Conservation (phyloP, 2,888 invertebrate species). For the Theretra japonica region DNA sequence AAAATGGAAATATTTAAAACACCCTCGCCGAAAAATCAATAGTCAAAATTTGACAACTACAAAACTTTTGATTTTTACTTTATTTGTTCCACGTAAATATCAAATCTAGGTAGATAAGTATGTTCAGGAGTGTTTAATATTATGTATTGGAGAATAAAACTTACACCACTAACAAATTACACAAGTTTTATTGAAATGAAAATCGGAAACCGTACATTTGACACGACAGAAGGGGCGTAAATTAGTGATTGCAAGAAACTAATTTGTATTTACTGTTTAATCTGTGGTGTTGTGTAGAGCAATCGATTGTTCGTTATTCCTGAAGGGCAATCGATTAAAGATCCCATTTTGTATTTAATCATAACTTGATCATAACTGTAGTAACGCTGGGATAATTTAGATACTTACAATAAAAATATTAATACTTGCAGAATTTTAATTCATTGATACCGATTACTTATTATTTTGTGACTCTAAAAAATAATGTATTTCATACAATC, state of each 20-base stretch:
- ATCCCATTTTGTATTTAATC: background rate
- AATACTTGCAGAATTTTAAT: too few relatives aligned
- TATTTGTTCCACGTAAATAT: background rate
- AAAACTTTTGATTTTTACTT: background rate
- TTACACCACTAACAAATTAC: background rate
- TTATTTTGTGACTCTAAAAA: too few relatives aligned
- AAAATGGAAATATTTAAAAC: conserved; percentile 17
- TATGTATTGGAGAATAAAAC: background rate
- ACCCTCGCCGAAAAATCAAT: conserved; percentile 26
- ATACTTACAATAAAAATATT: too few relatives aligned
- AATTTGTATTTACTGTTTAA: background rate
- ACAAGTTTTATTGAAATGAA: background rate
- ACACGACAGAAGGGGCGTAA: conserved; percentile 60
- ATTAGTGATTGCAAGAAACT: conserved; percentile 3
- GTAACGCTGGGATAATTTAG: too few relatives aligned
- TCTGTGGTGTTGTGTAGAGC: background rate
- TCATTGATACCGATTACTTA: too few relatives aligned
- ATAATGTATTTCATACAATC: too few relatives aligned
- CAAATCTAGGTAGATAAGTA: background rate
- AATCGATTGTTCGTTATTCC: background rate
- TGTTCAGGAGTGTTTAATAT: background rate
- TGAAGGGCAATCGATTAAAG: background rate
- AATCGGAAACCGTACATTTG: conserved; percentile 45
- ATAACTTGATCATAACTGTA: too few relatives aligned
- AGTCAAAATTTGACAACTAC: conserved; percentile 21